Evolutionary conservation across 2,113 vertebrate species (phyloP).

Genomic region (Shinisaurus crocodilurus): DNA sequence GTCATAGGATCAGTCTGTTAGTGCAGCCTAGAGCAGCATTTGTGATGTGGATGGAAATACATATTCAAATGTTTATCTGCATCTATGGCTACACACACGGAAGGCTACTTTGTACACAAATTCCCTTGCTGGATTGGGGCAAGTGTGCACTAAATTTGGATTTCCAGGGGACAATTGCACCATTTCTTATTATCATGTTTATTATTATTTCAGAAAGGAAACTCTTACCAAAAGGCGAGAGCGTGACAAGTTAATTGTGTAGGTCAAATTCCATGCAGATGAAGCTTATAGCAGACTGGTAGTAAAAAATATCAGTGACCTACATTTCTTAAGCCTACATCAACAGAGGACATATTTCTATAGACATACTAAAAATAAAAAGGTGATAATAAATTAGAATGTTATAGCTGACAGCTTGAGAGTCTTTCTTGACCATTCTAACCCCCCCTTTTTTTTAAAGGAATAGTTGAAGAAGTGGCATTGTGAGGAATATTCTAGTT

Average conservation of each 20-base stretch:
- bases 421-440: neutral
- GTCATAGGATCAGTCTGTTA: too few species aligned
- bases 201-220: neutral
- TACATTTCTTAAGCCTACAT: conserved; percentile 2
- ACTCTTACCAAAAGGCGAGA: neutral
- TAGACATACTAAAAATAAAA: neutral
- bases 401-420: neutral
- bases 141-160: neutral
- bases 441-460: neutral
- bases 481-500: neutral
- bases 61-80: neutral
- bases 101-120: neutral
- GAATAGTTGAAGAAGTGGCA: neutral
- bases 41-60: neutral
- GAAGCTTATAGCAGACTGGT: neutral
- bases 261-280: neutral
- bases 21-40: neutral
- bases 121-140: neutral
- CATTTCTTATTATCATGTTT: neutral
- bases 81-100: neutral
- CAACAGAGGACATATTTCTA: neutral
- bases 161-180: neutral
- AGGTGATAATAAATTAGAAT: neutral
- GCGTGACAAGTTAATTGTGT: neutral
- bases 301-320: neutral